Percentiles rank a stretch among this genome's conserved stretches.
phyloP scores from a whole-genome alignment of 1,140 invertebrate species.

The Latrodectus geometricus region DNA sequence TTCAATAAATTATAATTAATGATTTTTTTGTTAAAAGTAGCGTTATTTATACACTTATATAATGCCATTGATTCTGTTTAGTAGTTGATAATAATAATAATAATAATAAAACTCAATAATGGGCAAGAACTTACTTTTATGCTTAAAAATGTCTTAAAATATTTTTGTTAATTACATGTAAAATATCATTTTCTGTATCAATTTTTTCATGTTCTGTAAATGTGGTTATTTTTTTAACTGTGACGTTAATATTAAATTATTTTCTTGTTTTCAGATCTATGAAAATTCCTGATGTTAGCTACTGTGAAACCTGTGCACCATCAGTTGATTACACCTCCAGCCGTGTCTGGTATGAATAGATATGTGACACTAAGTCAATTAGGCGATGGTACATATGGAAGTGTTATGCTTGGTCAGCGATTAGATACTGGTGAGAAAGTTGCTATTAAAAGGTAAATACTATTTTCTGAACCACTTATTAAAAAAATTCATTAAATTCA shows the following conservation, averaged over 20 bases:
- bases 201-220: no score
- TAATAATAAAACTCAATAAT: no score
- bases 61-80: background rate
- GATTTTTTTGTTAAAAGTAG: no score
- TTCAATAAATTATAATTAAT: no score
- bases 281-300: conserved; percentile 60
- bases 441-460: conserved; percentile 89
- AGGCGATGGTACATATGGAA: conserved; percentile 98
- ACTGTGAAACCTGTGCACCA: conserved; percentile 47
- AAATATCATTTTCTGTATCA: background rate
- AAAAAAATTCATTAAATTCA: background rate
- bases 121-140: no score
- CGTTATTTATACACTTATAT: background rate
- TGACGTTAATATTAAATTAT: background rate
- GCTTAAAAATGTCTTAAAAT: no score
- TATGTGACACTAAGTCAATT: conserved; percentile 95
- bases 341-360: conserved; percentile 81
- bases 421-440: conserved; percentile 98
- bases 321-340: conserved; percentile 48
- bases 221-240: background rate
- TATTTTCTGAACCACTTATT: background rate
- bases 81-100: no score
- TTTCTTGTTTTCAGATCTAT: background rate
- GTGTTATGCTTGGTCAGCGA: conserved; percentile 93
- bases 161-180: background rate